Evolutionary conservation across 2,797 vertebrate genomes (phyloP), one percentile per base, ranked within the genome.

Genomic region (Pteropus rufus): DNA sequence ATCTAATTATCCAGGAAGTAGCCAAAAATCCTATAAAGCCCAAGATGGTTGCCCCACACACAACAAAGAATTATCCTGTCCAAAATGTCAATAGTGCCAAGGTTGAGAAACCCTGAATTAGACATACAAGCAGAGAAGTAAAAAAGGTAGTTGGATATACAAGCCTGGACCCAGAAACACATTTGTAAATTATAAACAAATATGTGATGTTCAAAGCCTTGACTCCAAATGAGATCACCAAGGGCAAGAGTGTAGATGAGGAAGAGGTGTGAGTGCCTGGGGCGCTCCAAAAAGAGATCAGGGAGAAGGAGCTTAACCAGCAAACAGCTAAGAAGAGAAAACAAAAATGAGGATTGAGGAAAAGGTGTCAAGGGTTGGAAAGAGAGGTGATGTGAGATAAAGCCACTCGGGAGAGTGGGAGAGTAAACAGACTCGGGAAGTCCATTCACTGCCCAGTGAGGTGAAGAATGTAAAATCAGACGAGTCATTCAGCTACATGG

Each of bases 1-100:
- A 86, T 76, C 44, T 58, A 91, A 76, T 60, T 86, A 91, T 60
- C 52, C 84, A 56, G 88, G 79, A 86, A 95, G 62, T 26, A 54
- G 31, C 58, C 75, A 67, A 67, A 60, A 39, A 60, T 52, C 46
- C 26, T 52, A 93, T 34, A 88, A 70, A 73, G 70, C 34, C 85
- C 10, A 60, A 67, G 75, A 65, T 24, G 75, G 49, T 49, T 49
- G n/a, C 29, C 15, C 72, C 24, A 16, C 49, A 49, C 54, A 88
- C 58, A 31, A 81, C 81, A 93, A 88, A 91, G 62, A 88, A 31
- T 58, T 70, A 65, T 41, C 56, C 70, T 39, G 23, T 39, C 91
- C n/a, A 81, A 94, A 93, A 65, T 15, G 56, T 91, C 67, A 77
- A 39, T 39, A 49, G 26, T 36, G 29, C n/a, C 11, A 41, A 81